Base-by-base conservation (phyloP, 1,140 invertebrate species). In the Stegodyphus mimosarum region DNA sequence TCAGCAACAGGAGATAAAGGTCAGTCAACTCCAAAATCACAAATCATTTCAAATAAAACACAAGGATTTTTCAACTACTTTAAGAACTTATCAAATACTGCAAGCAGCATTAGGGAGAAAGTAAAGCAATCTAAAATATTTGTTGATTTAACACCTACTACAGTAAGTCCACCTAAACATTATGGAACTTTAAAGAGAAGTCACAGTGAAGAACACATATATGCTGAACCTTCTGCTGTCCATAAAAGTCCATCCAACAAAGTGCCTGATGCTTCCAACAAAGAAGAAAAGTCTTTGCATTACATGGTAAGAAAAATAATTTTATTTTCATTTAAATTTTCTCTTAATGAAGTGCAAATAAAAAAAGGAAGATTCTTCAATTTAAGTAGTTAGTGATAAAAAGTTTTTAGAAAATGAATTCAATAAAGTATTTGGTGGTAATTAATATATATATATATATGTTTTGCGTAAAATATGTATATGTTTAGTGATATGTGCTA, bases 191-290 rank as follows among this genome's bases (percentile, higher is more conserved):
- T 87, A 13, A 87, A 83, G 48, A 87, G 78, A 83, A 80, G 78
- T 71, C 50, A 48, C 18, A 87, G 86, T 64, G 86, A 87, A 33
- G 86, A 87, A n/a, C 86, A 87, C 52, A 87, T 87, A 51, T 87
- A 87, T 77, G 86, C 86, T 13, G 86, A 87, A 49, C 86, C 78
- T 13, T 75, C 11, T 72, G 48, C 18, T 77, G 33, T 55, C 6
- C 6, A n/a, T 6, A 11, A 84, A 76, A 63, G 11, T 52, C 7
- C 33, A 17, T 53, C n/a, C 33, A 17, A 15, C 6, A 87, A 81
- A 70, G 15, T 64, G 5, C 48, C 66, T 7, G 53, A 66, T n/a
- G 5, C 5, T 66, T 33, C 33, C 33, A 33, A 33, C 33, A 67
- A 33, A 15, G 13, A 18, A 13, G 17, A 49, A 0, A 7, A 86